These are phyloP conservation scores for Streblospio benedicti DNA, from an alignment of 1,140 invertebrate genomes.

Conservation along the genomic window DNA sequence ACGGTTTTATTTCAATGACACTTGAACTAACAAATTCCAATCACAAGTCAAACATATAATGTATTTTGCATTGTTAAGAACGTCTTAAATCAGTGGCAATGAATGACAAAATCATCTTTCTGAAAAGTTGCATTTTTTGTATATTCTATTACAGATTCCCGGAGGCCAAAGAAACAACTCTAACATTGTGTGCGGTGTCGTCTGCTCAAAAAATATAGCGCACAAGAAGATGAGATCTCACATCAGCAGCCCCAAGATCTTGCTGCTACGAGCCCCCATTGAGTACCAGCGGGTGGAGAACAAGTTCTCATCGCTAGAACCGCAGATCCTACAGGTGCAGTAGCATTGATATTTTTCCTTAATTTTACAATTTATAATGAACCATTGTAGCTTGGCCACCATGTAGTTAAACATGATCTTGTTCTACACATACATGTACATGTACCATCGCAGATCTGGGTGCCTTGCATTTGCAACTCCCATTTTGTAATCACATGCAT, in stretches of 20 bases:
- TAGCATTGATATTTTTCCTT: background rate
- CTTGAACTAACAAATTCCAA: too few relatives aligned
- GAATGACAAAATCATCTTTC: too few relatives aligned
- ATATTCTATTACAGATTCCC: slow-evolving; percentile 52
- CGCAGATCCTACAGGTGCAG: slow-evolving; percentile 70
- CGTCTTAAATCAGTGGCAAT: too few relatives aligned
- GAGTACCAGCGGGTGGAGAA: slow-evolving; percentile 87
- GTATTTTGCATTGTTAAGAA: too few relatives aligned
- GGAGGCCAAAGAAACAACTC: slow-evolving; percentile 70
- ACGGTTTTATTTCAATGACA: too few relatives aligned
- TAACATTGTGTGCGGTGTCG: slow-evolving; percentile 72
- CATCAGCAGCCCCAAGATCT: slow-evolving; percentile 72
- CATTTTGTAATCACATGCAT: too few relatives aligned
- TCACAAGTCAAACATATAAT: too few relatives aligned
- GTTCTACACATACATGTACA: too few relatives aligned
- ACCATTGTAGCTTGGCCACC: background rate
- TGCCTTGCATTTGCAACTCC: too few relatives aligned
- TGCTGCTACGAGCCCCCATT: slow-evolving; percentile 76
- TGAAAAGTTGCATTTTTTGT: too few relatives aligned
- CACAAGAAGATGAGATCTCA: slow-evolving; percentile 77
- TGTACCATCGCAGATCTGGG: too few relatives aligned
- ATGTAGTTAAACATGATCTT: too few relatives aligned
- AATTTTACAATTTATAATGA: background rate
- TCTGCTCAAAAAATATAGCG: slow-evolving; percentile 85
- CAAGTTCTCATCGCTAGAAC: slow-evolving; percentile 80